Conservation (phyloP, 2,113 vertebrate species). For the Chamaetylas fuelleborni region DNA sequence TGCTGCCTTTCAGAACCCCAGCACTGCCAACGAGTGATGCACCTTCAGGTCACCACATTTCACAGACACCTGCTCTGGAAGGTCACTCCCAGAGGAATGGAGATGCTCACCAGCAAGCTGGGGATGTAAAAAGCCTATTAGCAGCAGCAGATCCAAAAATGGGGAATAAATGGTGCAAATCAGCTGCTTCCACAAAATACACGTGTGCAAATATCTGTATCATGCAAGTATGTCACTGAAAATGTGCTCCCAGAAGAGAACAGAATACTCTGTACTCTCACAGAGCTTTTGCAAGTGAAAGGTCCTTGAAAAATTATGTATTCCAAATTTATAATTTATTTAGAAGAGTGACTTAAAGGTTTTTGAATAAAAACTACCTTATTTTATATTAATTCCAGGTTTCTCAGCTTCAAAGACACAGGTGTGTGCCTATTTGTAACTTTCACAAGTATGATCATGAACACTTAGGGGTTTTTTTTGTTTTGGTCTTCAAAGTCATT, state of each 20-base stretch:
- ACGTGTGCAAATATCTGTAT: not conserved
- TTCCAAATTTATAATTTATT: not conserved
- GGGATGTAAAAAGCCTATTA: not conserved
- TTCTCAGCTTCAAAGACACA: not conserved
- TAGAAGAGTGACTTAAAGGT: not conserved
- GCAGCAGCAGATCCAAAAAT: not conserved
- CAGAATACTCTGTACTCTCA: not conserved
- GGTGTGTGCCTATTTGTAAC: not conserved
- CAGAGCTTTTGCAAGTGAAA: not conserved
- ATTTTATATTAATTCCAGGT: not conserved
- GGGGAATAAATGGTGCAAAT: not conserved
- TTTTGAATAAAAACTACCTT: not conserved
- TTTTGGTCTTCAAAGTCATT: not conserved
- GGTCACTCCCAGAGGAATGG: not conserved
- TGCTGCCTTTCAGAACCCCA: not conserved
- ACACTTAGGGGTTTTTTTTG: not conserved
- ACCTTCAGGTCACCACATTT: not conserved
- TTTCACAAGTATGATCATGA: not conserved
- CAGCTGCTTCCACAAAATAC: not conserved
- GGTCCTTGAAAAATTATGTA: not conserved
- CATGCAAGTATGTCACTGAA: rapidly evolving
- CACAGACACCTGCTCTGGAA: not conserved
- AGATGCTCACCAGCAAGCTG: not conserved
- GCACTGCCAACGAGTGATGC: not conserved
- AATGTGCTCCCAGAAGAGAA: not conserved